phyloP scores from a whole-genome alignment of 2,888 invertebrate genomes.

The Schizotus pectinicornis region DNA sequence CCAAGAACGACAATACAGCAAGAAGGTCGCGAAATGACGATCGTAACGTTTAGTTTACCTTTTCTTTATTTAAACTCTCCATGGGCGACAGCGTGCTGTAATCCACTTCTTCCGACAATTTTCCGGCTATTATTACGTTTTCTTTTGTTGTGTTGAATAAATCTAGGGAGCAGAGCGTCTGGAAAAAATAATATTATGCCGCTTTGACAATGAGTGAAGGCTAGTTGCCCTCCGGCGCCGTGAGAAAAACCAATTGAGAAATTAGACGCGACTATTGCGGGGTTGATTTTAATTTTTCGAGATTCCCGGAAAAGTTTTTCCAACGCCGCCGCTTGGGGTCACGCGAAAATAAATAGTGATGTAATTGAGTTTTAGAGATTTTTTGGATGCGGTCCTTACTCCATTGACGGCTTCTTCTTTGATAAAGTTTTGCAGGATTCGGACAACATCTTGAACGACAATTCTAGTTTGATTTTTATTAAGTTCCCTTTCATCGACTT shows the following conservation, averaged over 20 bases:
- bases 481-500: conserved; percentile 80
- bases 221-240: neutral
- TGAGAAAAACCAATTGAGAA: neutral
- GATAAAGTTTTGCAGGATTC: conserved; percentile 81
- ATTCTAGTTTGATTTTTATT: conserved; percentile 83
- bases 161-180: conserved; percentile 86
- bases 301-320: neutral
- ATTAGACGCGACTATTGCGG: conserved; percentile 8
- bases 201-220: no score
- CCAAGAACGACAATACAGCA: no score
- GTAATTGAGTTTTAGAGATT: conserved; percentile 1
- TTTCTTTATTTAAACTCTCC: conserved; percentile 72
- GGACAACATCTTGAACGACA: conserved; percentile 83
- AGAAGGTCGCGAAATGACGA: no score
- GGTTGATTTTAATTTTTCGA: neutral
- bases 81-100: conserved; percentile 68
- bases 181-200: conserved; percentile 48
- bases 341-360: neutral
- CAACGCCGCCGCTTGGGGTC: neutral
- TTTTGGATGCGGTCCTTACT: conserved; percentile 57
- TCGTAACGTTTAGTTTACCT: no score
- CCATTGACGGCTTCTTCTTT: conserved; percentile 74
- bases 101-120: conserved; percentile 71
- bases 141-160: conserved; percentile 86
- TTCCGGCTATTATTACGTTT: conserved; percentile 86